Evolutionary conservation across 2,113 vertebrate genomes (phyloP).

Genomic region (Pantherophis guttatus): DNA sequence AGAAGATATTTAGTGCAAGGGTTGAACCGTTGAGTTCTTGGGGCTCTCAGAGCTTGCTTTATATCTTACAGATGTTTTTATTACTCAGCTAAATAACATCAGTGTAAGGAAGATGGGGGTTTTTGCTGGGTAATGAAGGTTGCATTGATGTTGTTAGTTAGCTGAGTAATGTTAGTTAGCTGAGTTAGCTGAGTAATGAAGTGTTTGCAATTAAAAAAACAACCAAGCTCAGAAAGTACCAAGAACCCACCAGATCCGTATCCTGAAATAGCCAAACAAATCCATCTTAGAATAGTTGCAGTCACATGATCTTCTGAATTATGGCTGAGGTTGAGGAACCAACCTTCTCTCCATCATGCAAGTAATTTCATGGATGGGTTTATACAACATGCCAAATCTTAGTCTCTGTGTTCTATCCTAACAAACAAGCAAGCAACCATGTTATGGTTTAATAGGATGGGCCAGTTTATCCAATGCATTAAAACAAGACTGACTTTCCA

Average conservation of each 20-base stretch:
- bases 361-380: background rate
- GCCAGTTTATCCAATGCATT: background rate
- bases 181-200: background rate
- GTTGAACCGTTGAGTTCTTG: background rate
- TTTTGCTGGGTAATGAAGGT: background rate
- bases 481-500: background rate
- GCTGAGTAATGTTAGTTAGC: background rate
- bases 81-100: background rate
- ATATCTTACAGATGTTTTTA: background rate
- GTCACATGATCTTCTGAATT: background rate
- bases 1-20: background rate
- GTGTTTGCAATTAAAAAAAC: accelerated
- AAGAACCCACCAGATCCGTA: background rate
- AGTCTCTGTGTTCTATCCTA: background rate
- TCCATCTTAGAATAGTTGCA: background rate
- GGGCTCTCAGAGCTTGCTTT: background rate
- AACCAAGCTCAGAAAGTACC: background rate
- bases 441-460: background rate
- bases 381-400: background rate
- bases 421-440: background rate
- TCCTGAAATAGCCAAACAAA: background rate
- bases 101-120: background rate
- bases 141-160: background rate
- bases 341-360: background rate
- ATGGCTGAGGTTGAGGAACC: background rate